Evolutionary conservation across 2,113 vertebrate genomes (phyloP).

Genomic region (Percina caprodes): DNA sequence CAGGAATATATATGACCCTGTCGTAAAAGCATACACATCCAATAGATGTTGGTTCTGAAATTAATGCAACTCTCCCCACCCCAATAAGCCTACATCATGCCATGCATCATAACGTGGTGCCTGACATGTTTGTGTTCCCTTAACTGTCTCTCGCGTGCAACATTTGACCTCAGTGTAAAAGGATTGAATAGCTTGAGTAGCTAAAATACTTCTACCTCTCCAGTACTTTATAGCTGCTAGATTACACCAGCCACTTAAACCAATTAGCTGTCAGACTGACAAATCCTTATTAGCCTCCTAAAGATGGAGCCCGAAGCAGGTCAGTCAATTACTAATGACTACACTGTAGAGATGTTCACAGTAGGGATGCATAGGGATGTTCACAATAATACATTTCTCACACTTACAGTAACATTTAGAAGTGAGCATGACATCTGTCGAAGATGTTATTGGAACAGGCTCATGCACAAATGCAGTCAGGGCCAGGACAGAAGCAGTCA

Average conservation of each 20-base stretch:
- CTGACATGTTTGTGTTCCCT: constrained; percentile 11
- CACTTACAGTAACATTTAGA: neutral
- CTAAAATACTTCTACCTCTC: constrained; percentile 5
- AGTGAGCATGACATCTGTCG: neutral
- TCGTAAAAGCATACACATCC: neutral
- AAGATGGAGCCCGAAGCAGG: constrained; percentile 61
- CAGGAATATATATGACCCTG: no score
- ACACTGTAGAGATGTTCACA: neutral
- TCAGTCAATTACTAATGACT: constrained; percentile 24
- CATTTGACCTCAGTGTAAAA: constrained; percentile 52
- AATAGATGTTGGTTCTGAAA: neutral
- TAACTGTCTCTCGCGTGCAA: constrained; percentile 36
- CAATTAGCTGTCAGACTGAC: constrained; percentile 73
- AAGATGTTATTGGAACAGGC: neutral
- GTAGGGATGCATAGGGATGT: neutral
- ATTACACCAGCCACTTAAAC: constrained; percentile 74
- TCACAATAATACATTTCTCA: neutral
- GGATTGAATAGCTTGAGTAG: constrained; percentile 27
- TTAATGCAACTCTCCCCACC: neutral
- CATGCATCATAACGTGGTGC: neutral
- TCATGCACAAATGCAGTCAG: neutral
- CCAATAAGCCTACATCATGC: neutral
- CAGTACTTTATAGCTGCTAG: constrained; percentile 41
- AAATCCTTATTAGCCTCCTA: constrained; percentile 75
- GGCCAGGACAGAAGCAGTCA: neutral